Percentiles rank a stretch among this genome's conserved stretches.
These are phyloP conservation scores for Petrolisthes cinctipes DNA, from an alignment of 2,888 invertebrate species.

Conservation along the genomic window DNA sequence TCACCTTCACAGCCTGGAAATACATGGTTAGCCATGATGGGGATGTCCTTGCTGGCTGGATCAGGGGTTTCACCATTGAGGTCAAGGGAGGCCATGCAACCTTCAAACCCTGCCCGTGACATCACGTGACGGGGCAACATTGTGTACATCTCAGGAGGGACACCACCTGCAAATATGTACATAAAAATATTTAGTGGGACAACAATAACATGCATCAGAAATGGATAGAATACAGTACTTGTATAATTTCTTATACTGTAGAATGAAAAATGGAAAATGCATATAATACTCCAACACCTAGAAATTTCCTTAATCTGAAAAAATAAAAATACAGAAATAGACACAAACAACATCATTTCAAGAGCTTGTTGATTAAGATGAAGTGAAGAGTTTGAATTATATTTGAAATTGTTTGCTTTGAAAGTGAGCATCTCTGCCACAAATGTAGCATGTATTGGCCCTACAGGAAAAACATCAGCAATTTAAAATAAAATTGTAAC, in stretches of 20 bases:
- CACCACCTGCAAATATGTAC: conserved; percentile 75
- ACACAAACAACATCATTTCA: no score
- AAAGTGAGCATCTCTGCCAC: no score
- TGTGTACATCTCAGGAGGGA: conserved; percentile 86
- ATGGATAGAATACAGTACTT: neutral
- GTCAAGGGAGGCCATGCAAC: conserved; percentile 92
- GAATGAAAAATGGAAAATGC: neutral
- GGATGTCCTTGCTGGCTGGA: conserved; percentile 79
- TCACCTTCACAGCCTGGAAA: conserved; percentile 89
- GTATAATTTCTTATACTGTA: no score
- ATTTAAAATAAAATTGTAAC: no score
- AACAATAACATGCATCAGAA: neutral
- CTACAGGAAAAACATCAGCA: no score
- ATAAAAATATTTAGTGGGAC: neutral
- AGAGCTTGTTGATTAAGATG: no score
- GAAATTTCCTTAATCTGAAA: no score
- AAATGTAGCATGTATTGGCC: no score
- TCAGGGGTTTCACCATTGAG: conserved; percentile 91
- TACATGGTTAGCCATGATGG: conserved; percentile 87
- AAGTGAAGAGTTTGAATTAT: no score
- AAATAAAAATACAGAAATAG: no score
- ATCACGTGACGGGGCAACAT: conserved; percentile 85
- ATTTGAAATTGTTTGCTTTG: no score
- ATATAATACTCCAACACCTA: neutral
- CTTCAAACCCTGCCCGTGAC: conserved; percentile 91